A percentile compares a stretch with the other conserved stretches of the same genome.
These are phyloP conservation scores for Megaceryle alcyon DNA, from an alignment of 2,797 vertebrate genomes.

Conservation along the genomic window DNA sequence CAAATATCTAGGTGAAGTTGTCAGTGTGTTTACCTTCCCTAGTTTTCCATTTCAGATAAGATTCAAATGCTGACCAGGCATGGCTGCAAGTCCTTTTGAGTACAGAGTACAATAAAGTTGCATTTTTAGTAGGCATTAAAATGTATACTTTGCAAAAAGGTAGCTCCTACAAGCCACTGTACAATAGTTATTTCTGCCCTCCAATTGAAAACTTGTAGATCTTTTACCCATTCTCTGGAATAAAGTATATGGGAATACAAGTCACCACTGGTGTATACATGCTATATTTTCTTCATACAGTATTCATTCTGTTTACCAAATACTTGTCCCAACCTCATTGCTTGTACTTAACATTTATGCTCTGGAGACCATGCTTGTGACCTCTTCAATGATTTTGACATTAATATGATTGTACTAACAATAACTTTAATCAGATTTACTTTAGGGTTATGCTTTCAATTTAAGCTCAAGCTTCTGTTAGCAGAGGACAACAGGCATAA, in stretches of 20 bases:
- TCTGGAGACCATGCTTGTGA: not conserved
- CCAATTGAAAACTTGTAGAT: not conserved
- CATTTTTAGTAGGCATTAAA: not conserved
- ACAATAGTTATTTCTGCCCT: not conserved
- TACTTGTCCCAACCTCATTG: not conserved
- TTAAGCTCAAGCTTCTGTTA: not conserved
- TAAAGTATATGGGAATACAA: not conserved
- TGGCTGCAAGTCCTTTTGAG: not conserved
- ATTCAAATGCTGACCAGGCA: not conserved
- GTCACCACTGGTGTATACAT: not conserved
- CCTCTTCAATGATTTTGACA: not conserved
- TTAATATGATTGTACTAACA: not conserved
- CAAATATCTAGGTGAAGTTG: not conserved
- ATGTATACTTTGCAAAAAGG: not conserved
- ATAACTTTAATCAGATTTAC: not conserved
- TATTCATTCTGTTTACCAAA: not conserved
- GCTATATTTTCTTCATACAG: not conserved
- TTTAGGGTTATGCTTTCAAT: not conserved
- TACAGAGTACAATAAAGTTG: not conserved
- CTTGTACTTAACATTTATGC: not conserved
- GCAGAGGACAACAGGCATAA: not conserved
- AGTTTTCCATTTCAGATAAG: not conserved
- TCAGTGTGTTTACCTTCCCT: not conserved
- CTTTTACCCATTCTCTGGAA: not conserved
- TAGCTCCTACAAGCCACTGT: not conserved